A percentile compares a stretch with the other conserved stretches of the same genome.
phyloP scores from a whole-genome alignment of 2,113 vertebrate species.

The Myotis yumanensis region DNA sequence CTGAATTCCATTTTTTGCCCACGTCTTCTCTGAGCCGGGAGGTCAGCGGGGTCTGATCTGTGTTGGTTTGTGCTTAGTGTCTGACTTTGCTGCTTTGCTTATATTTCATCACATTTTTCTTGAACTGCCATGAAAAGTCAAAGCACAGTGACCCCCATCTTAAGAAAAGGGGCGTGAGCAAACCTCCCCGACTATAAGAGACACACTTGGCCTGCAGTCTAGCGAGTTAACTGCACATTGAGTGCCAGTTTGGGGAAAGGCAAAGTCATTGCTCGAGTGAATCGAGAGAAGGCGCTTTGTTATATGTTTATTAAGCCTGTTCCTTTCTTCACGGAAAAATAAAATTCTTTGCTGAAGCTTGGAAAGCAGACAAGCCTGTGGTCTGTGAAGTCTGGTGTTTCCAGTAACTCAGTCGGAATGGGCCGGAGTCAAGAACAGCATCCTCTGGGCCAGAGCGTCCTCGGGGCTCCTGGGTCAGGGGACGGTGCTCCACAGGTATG shows the following conservation, averaged over 20 bases:
- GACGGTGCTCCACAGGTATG: too few relatives aligned
- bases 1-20: neutral
- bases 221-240: neutral
- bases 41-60: too few relatives aligned
- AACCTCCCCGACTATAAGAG: neutral
- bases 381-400: slow-evolving; percentile 8
- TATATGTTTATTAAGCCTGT: slow-evolving; percentile 19
- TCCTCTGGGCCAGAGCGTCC: neutral
- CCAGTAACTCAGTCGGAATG: neutral
- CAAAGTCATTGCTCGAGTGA: neutral
- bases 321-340: slow-evolving; percentile 54
- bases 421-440: neutral
- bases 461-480: too few relatives aligned
- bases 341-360: neutral
- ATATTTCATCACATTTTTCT: neutral
- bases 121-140: neutral
- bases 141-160: neutral
- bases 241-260: neutral
- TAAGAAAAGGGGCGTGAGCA: neutral
- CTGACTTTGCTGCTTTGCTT: neutral
- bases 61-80: fast-evolving
- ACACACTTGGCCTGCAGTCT: neutral
- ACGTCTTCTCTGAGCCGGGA: neutral
- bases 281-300: slow-evolving; percentile 9
- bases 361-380: slow-evolving; percentile 74